A percentile compares a stretch with the other conserved stretches of the same genome.
phyloP scores from a whole-genome alignment of 2,888 invertebrate species.

The Cremastinae sp. region DNA sequence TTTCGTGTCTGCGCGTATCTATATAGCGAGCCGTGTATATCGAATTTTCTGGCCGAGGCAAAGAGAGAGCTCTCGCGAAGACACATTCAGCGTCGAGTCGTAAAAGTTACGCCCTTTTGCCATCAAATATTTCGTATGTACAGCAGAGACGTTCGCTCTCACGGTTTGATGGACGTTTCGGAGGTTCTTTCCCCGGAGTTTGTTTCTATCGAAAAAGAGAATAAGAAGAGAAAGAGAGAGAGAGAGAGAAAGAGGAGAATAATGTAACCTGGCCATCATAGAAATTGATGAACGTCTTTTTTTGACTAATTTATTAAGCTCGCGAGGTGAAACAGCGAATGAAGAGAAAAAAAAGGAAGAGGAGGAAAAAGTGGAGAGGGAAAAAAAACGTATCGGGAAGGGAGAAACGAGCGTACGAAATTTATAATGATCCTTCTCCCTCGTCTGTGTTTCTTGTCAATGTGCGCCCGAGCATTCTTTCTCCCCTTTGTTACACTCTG shows the following conservation, averaged over 20 bases:
- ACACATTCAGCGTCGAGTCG: not conserved
- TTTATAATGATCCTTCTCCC: slow-evolving; percentile 71
- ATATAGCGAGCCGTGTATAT: slow-evolving; percentile 48
- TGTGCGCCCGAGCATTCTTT: slow-evolving; percentile 49
- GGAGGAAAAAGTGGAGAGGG: slow-evolving; percentile 16
- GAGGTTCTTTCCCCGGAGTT: slow-evolving; percentile 41
- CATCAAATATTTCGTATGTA: slow-evolving; percentile 11
- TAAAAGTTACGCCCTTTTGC: slow-evolving; percentile 45
- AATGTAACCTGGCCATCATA: slow-evolving; percentile 72
- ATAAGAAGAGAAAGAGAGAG: slow-evolving; percentile 49
- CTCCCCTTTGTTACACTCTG: slow-evolving; percentile 40
- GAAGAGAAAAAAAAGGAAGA: slow-evolving; percentile 30
- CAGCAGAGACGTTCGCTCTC: slow-evolving; percentile 40
- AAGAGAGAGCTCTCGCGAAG: slow-evolving; percentile 57
- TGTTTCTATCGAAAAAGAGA: slow-evolving; percentile 59
- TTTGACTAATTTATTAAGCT: slow-evolving; percentile 78
- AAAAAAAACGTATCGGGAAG: slow-evolving; percentile 14
- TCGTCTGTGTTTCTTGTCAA: not conserved
- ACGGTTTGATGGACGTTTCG: slow-evolving; percentile 66
- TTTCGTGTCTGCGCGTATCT: slow-evolving; percentile 76
- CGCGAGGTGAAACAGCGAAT: slow-evolving; percentile 55
- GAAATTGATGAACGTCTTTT: slow-evolving; percentile 78
- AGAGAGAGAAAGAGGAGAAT: slow-evolving; percentile 55
- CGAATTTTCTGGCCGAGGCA: not conserved
- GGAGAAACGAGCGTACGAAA: slow-evolving; percentile 73